phyloP scores from a whole-genome alignment of 2,113 vertebrate species.

The Nibea coibor region DNA sequence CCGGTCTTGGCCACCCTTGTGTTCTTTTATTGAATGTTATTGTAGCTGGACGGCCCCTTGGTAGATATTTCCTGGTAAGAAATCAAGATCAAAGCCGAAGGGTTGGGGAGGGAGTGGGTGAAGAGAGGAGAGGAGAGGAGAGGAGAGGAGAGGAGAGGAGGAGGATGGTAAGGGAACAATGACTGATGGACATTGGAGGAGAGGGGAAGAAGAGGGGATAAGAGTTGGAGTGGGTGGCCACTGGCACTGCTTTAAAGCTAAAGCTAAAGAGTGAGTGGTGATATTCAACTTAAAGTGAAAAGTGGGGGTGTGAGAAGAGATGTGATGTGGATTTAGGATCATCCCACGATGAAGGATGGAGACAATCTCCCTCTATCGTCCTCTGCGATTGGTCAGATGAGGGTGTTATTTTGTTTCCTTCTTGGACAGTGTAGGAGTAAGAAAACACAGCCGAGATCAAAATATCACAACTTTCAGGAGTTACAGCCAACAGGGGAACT shows the following conservation, averaged over 20 bases:
- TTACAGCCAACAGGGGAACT: neutral
- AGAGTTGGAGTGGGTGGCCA: constrained; percentile 72
- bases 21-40: constrained; percentile 77
- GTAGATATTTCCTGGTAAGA: constrained; percentile 78
- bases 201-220: constrained; percentile 71
- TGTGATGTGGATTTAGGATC: constrained; percentile 76
- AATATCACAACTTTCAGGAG: constrained; percentile 11
- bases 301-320: constrained; percentile 68
- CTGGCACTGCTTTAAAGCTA: constrained; percentile 72
- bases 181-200: constrained; percentile 75
- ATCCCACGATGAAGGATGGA: constrained; percentile 64
- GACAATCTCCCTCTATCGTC: constrained; percentile 54
- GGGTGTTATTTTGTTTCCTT: constrained; percentile 17
- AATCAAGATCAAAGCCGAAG: constrained; percentile 74
- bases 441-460: constrained; percentile 43
- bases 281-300: constrained; percentile 70
- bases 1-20: constrained; percentile 70
- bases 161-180: constrained; percentile 71
- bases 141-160: constrained; percentile 31
- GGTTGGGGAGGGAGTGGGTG: constrained; percentile 9
- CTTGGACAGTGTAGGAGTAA: constrained; percentile 41
- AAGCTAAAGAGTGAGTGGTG: constrained; percentile 45
- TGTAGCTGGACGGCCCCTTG: constrained; percentile 68
- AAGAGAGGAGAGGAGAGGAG: neutral
- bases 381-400: constrained; percentile 54